phyloP scores from a whole-genome alignment of 2,113 vertebrate species.

The Pelmatolapia mariae region DNA sequence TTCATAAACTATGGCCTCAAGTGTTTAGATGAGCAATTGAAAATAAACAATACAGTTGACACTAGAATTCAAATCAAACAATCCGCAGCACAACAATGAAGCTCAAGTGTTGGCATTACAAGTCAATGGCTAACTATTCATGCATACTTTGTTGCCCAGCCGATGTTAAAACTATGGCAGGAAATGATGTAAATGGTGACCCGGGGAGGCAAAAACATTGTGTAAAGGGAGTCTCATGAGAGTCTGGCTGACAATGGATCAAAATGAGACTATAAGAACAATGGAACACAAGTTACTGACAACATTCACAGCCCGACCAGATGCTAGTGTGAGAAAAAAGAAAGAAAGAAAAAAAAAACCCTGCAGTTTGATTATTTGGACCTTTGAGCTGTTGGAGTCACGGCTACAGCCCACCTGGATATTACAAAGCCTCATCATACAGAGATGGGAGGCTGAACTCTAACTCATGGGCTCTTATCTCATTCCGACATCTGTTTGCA shows the following conservation, averaged over 20 bases:
- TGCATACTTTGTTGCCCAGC: slow-evolving; percentile 47
- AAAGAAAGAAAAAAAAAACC: slow-evolving; percentile 3
- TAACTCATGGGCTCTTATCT: slow-evolving; percentile 66
- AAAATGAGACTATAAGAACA: slow-evolving; percentile 72
- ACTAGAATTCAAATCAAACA: slow-evolving; percentile 34
- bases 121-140: slow-evolving; percentile 49
- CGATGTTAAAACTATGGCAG: slow-evolving; percentile 57
- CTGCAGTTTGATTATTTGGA: slow-evolving; percentile 62
- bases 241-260: slow-evolving; percentile 75
- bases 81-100: slow-evolving; percentile 17
- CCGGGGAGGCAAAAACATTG: slow-evolving; percentile 59
- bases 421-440: slow-evolving; percentile 56
- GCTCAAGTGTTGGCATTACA: background rate
- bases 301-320: slow-evolving; percentile 63
- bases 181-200: slow-evolving; percentile 72
- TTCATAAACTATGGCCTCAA: background rate
- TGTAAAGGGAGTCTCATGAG: slow-evolving; percentile 62
- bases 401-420: slow-evolving; percentile 76
- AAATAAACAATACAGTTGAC: slow-evolving; percentile 39
- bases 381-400: slow-evolving; percentile 24
- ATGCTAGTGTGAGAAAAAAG: slow-evolving; percentile 53
- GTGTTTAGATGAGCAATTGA: slow-evolving; percentile 39
- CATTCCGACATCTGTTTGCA: slow-evolving; percentile 74
- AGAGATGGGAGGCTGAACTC: slow-evolving; percentile 56
- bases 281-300: slow-evolving; percentile 66